phyloP scores from a whole-genome alignment of 2,797 vertebrate species.

The Tragelaphus eurycerus region DNA sequence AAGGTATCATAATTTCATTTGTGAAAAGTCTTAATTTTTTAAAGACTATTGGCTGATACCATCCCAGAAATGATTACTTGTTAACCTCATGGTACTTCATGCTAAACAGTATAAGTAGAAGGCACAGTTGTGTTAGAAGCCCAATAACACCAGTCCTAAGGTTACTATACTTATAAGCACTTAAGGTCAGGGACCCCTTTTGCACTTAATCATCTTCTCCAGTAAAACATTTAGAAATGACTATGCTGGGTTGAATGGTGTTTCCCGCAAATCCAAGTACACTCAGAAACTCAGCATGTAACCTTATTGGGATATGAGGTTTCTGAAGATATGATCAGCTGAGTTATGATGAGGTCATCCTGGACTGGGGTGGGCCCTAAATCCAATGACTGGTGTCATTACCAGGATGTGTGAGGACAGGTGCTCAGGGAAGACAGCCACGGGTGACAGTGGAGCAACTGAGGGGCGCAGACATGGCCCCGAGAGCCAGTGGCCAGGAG shows the following conservation, averaged over 20 bases:
- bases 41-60: not conserved
- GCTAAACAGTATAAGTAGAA: not conserved
- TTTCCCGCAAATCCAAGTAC: not conserved
- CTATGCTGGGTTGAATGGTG: not conserved
- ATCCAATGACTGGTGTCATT: not conserved
- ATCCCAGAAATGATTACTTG: not conserved
- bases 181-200: not conserved
- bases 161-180: not conserved
- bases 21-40: not conserved
- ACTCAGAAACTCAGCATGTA: not conserved
- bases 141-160: not conserved
- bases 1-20: not conserved
- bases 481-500: not conserved
- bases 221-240: not conserved
- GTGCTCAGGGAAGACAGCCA: not conserved
- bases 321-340: not conserved
- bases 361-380: not conserved
- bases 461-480: accelerated
- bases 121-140: not conserved
- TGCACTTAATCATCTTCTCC: not conserved
- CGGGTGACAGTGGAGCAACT: accelerated
- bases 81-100: not conserved
- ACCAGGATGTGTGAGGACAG: not conserved
- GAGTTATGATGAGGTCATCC: not conserved
- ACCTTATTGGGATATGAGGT: not conserved